Evolutionary conservation across 2,113 vertebrate genomes (phyloP), one percentile per base, ranked within the genome.

Genomic region (Takifugu flavidus): DNA sequence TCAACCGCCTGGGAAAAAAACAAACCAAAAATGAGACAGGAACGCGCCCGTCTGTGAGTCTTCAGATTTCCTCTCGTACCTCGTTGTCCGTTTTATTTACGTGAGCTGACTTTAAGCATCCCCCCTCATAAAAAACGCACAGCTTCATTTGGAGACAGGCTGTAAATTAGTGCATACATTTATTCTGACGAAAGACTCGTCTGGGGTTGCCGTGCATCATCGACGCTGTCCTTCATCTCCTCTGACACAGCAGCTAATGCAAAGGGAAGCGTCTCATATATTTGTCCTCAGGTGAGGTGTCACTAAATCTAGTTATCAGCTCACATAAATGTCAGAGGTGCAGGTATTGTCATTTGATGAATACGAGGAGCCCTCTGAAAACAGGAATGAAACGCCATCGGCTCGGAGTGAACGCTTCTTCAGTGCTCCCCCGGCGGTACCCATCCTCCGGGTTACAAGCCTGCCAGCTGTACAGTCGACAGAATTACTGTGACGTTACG

Each of bases 21-120:
- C 43, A 72, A 53, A 70, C 56, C 53, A 34, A 53, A 75, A 59
- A 56, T 55, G 43, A 77, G 63, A 53, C 65, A 27, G 28, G 49
- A 39, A 53, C 13, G 34, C 45, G 53, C 52, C 26, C 50, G 44
- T 45, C 44, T 8, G 5, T 7, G 26, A 46, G 34, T 6, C 39
- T 47, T 3, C 29, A 31, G 3, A 20, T 20, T 20, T 20, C 20
- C 3, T 5, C 29, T 5, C 29, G 4, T 6, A 31, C 29, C 29
- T 11, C 20, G 20, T 20, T 20, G 20, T 20, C 20, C 20, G 20
- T 20, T 20, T 20, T 20, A 20, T 20, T 20, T 20, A 20, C 20
- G 20, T 20, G 20, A 44, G 43, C 43, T 7, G 13, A 13, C 43
- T 43, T 10, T 1, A 44, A 44, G 29, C 44, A 13, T 31, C 25